Evolutionary conservation across 2,888 invertebrate species (phyloP).

Genomic region (Vanessa cardui): DNA sequence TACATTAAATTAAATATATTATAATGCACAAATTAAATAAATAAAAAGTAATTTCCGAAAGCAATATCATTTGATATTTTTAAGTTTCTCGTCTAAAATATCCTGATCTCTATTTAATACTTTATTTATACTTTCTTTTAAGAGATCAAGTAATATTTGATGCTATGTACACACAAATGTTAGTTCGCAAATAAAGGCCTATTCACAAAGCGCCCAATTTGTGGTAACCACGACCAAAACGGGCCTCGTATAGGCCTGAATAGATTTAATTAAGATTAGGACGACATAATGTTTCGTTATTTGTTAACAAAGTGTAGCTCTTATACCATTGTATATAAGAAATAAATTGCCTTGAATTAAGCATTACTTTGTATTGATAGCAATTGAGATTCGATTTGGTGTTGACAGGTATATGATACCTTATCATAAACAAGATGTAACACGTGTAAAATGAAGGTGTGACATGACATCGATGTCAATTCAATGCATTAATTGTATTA

Average conservation of each 20-base stretch:
- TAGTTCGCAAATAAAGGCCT: slow-evolving; percentile 28
- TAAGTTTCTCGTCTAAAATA: not conserved
- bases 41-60: too few relatives aligned
- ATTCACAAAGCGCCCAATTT: slow-evolving; percentile 36
- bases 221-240: slow-evolving; percentile 32
- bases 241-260: slow-evolving; percentile 30
- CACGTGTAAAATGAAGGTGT: too few relatives aligned
- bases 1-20: too few relatives aligned
- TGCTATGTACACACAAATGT: not conserved
- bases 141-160: not conserved
- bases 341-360: not conserved
- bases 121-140: not conserved
- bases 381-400: not conserved
- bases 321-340: not conserved
- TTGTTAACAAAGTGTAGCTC: not conserved
- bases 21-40: too few relatives aligned
- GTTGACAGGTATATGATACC: not conserved
- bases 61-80: not conserved
- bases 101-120: not conserved
- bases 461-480: too few relatives aligned
- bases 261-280: slow-evolving; percentile 43
- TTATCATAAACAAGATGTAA: not conserved
- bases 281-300: not conserved
- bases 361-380: not conserved
- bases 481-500: too few relatives aligned